phyloP scores from a whole-genome alignment of 1,140 invertebrate genomes.

The Odontomachus brunneus region DNA sequence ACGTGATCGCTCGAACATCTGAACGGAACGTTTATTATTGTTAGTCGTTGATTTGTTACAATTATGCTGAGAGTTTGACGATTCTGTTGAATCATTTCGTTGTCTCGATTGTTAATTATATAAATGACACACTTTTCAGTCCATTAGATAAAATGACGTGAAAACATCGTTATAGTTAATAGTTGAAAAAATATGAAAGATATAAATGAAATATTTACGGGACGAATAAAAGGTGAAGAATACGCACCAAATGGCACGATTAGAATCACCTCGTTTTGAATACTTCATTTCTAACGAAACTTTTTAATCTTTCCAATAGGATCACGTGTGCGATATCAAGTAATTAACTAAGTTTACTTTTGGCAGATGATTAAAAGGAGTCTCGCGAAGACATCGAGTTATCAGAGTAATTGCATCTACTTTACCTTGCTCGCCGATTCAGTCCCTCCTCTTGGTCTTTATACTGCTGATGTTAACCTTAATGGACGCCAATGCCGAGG shows the following conservation, averaged over 20 bases:
- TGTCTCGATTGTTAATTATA: constrained; percentile 25
- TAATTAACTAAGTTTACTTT: neutral
- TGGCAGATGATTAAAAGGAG: too few species aligned
- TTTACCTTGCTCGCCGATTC: neutral
- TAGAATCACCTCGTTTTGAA: neutral
- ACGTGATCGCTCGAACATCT: neutral
- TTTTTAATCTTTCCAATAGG: too few species aligned
- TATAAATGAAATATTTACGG: neutral
- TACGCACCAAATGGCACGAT: neutral
- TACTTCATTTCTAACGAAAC: neutral
- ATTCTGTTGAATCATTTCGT: constrained; percentile 7
- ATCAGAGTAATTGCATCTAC: neutral
- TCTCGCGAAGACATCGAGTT: too few species aligned
- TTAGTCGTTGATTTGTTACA: constrained; percentile 10
- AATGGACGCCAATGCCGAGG: neutral
- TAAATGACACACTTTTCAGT: neutral
- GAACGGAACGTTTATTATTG: neutral
- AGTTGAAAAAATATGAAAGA: neutral
- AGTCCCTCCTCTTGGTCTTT: constrained; percentile 16
- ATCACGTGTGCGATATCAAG: too few species aligned
- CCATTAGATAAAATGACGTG: neutral
- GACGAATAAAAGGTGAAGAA: neutral
- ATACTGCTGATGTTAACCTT: constrained; percentile 77
- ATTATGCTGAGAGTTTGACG: neutral
- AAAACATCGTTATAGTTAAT: constrained; percentile 11